Evolutionary conservation across 2,888 invertebrate species (phyloP), one percentile per base, ranked within the genome.

Genomic region (Drosophila acutilabella): DNA sequence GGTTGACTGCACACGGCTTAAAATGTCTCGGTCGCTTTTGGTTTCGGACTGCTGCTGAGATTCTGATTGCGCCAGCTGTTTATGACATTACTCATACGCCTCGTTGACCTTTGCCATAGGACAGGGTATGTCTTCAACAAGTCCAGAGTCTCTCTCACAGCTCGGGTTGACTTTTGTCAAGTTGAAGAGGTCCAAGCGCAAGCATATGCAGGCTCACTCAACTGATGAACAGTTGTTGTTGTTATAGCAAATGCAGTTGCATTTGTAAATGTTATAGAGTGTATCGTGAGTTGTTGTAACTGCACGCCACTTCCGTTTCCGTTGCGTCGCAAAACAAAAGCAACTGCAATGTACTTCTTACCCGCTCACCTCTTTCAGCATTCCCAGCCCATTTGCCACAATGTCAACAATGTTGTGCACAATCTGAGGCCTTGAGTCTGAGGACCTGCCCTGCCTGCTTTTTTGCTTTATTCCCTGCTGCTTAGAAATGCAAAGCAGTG

Each of bases 401-500:
- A 59, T 69, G 69, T 74, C 86, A 88, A 88, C 88, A 86, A 73
- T 83, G 88, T 86, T 76, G 72, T 54, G 57, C 60, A 36, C 57
- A 42, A 42, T 33, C 58, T 64, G 47, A 38, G 26, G 42, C 50
- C 42, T 50, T 26, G 16, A 30, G 38, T 13, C 50, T 20, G 36
- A 18, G n/a, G 18, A 14, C 14, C 20, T 60, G 41, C 18, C 36
- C 48, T 40, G 23, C 42, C 44, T 59, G 38, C 47, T 40, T 48
- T 42, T 42, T 52, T 61, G 51, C 26, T 38, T 11, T 41, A 41
- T 45, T 73, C 64, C 61, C 58, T 57, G 45, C 66, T 88, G 87
- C 75, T 86, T 88, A 88, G 86, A 83, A 86, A 86, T 86, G 86
- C 86, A 88, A 86, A 88, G 78, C 86, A 86, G 86, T 80, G 71